phyloP scores from a whole-genome alignment of 2,888 invertebrate species.

The Salticus scenicus region DNA sequence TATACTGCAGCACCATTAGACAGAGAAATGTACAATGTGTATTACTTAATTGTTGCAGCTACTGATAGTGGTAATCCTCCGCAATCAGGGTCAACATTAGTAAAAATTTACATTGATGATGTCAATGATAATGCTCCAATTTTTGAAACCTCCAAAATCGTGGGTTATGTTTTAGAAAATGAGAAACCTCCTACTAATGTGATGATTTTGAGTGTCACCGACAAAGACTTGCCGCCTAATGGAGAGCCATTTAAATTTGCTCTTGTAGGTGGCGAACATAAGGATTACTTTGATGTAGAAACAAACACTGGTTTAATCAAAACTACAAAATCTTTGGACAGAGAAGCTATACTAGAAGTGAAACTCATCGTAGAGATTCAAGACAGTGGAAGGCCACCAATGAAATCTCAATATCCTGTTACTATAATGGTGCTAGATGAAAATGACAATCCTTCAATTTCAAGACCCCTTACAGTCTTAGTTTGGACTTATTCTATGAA shows the following conservation, averaged over 20 bases:
- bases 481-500: constrained; percentile 80
- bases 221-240: constrained; percentile 92
- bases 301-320: constrained; percentile 86
- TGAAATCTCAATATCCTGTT: constrained; percentile 87
- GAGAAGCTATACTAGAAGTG: constrained; percentile 86
- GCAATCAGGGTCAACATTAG: constrained; percentile 91
- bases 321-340: constrained; percentile 86
- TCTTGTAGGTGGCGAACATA: constrained; percentile 86
- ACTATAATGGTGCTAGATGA: constrained; percentile 87
- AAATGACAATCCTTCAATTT: constrained; percentile 91
- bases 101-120: constrained; percentile 87
- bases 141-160: constrained; percentile 83
- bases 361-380: constrained; percentile 88
- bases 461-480: constrained; percentile 86
- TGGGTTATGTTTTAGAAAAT: constrained; percentile 89
- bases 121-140: constrained; percentile 95
- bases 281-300: constrained; percentile 85
- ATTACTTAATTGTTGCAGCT: constrained; percentile 87
- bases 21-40: constrained; percentile 85
- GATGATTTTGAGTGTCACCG: constrained; percentile 88
- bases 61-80: constrained; percentile 92
- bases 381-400: constrained; percentile 89
- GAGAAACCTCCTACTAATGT: constrained; percentile 88
- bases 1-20: constrained; percentile 85
- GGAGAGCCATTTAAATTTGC: constrained; percentile 89